Percentiles rank a stretch among this genome's conserved stretches.
Conservation (phyloP, 2,888 invertebrate species). For the Marronus borbonicus region DNA sequence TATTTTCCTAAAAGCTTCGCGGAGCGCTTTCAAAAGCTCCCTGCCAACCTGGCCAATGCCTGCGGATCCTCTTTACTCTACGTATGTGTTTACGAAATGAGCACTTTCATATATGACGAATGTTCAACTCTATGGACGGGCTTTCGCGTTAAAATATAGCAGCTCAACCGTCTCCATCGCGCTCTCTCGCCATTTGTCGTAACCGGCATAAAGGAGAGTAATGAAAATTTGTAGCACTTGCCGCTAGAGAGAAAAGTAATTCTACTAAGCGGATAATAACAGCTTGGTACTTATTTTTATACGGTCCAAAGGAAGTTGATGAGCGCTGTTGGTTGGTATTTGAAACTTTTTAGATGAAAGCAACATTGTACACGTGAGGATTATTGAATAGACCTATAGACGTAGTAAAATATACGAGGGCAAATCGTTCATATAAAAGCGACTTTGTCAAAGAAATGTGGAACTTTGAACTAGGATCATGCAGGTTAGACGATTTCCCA, state of each 20-base stretch:
- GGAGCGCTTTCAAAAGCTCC: conserved; percentile 40
- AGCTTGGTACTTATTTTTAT: conserved; percentile 2
- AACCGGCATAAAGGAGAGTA: neutral
- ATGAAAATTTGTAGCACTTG: conserved; percentile 11
- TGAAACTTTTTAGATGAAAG: too few relatives aligned
- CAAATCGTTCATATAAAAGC: too few relatives aligned
- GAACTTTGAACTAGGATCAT: too few relatives aligned
- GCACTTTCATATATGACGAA: conserved; percentile 39
- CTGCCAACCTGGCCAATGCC: neutral
- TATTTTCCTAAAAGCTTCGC: conserved; percentile 48
- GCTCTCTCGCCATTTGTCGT: neutral
- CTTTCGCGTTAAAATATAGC: conserved; percentile 27
- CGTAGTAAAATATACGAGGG: too few relatives aligned
- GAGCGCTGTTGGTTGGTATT: too few relatives aligned
- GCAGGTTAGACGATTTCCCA: too few relatives aligned
- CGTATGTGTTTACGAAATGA: conserved; percentile 33
- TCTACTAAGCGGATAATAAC: neutral
- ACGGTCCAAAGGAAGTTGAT: neutral
- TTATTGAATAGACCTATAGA: too few relatives aligned
- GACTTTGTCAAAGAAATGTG: too few relatives aligned
- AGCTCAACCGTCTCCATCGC: neutral
- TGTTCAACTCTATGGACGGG: conserved; percentile 30
- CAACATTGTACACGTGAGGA: too few relatives aligned
- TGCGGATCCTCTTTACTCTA: conserved; percentile 13
- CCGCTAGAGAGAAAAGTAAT: conserved; percentile 1